Evolutionary conservation across 2,888 invertebrate species (phyloP).

Genomic region (Nemoura dubitans): DNA sequence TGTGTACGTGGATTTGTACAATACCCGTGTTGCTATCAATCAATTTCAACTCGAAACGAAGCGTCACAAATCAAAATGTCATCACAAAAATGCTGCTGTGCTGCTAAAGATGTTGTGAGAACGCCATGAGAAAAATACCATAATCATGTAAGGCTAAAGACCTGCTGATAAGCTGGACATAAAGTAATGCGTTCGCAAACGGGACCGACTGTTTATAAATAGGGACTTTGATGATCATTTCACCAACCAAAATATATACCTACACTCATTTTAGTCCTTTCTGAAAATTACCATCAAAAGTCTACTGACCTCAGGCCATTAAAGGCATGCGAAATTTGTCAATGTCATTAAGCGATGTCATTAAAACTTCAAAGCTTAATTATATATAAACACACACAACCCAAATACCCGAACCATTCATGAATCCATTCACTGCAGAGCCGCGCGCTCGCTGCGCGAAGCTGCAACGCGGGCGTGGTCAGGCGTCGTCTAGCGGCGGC

Average conservation of each 20-base stretch:
- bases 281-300: not conserved
- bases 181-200: too few relatives aligned
- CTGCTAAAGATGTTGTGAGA: not conserved
- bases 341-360: not conserved
- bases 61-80: not conserved
- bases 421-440: not conserved
- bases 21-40: too few relatives aligned
- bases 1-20: not conserved
- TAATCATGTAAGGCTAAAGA: too few relatives aligned
- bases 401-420: not conserved
- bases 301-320: not conserved
- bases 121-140: too few relatives aligned
- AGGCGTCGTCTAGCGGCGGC: constrained; percentile 55
- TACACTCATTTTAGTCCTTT: too few relatives aligned
- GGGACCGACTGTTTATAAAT: too few relatives aligned
- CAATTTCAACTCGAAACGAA: not conserved
- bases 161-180: too few relatives aligned
- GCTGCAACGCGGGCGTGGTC: not conserved
- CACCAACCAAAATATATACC: too few relatives aligned
- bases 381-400: too few relatives aligned
- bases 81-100: not conserved
- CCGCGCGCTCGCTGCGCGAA: not conserved
- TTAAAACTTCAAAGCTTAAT: too few relatives aligned
- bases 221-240: too few relatives aligned
- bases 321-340: not conserved